Evolutionary conservation across 2,113 vertebrate species (phyloP).

Genomic region (Gallinago undulata): DNA sequence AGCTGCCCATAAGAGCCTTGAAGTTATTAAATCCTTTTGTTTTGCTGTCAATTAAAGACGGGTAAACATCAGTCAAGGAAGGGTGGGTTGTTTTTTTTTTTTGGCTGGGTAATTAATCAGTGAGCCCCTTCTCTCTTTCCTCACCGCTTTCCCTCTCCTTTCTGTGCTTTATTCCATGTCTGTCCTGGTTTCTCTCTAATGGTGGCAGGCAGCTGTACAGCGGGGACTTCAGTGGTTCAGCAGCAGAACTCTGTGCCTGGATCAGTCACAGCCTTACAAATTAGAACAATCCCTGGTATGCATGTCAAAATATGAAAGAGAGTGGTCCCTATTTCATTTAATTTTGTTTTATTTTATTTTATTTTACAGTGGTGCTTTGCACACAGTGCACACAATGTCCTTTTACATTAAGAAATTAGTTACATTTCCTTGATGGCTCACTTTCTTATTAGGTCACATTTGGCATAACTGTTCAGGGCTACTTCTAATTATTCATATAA

Average conservation of each 20-base stretch:
- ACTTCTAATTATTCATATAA: constrained; percentile 66
- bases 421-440: constrained; percentile 66
- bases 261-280: constrained; percentile 65
- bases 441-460: constrained; percentile 69
- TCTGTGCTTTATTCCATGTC: constrained; percentile 38
- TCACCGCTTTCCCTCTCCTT: constrained; percentile 30
- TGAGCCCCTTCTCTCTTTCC: constrained; percentile 43
- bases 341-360: background rate
- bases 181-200: constrained; percentile 58
- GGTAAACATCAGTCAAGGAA: constrained; percentile 67
- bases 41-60: constrained; percentile 63
- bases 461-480: constrained; percentile 39
- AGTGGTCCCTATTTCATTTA: background rate
- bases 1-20: constrained; percentile 57
- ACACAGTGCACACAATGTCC: constrained; percentile 35
- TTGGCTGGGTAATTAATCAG: constrained; percentile 63
- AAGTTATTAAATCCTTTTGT: constrained; percentile 69
- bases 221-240: constrained; percentile 1
- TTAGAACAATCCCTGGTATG: constrained; percentile 31
- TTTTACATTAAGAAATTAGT: constrained; percentile 71
- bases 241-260: constrained; percentile 17
- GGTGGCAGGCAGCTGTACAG: constrained; percentile 56
- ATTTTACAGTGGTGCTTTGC: constrained; percentile 31
- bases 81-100: background rate
- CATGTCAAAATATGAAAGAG: constrained; percentile 21